Conservation (phyloP, 2,888 invertebrate species). For the Uloborus plumipes region DNA sequence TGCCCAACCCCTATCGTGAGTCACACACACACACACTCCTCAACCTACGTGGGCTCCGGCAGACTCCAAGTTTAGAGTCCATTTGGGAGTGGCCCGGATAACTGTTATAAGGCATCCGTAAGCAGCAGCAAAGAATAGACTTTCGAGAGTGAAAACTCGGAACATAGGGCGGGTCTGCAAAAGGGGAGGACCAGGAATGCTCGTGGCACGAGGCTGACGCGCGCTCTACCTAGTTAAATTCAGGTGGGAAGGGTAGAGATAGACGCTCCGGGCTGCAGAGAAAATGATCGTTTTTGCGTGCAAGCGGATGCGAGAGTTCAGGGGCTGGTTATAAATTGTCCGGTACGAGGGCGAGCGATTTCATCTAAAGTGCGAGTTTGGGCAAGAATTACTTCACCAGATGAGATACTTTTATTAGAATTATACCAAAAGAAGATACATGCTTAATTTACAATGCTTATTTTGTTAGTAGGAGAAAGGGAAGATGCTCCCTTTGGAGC, state of each 20-base stretch:
- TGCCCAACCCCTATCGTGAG: too few relatives aligned
- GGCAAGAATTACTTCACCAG: too few relatives aligned
- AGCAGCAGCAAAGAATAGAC: too few relatives aligned
- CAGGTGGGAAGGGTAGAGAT: slow-evolving; percentile 23
- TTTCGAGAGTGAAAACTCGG: neutral
- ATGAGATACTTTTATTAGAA: too few relatives aligned
- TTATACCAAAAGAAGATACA: too few relatives aligned
- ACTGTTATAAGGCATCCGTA: slow-evolving; percentile 13
- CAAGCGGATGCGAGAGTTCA: slow-evolving; percentile 48
- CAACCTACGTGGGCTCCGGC: slow-evolving; percentile 24
- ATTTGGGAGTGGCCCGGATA: slow-evolving; percentile 23
- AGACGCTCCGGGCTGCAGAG: neutral
- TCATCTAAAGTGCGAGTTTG: too few relatives aligned
- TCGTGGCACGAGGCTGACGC: slow-evolving; percentile 60
- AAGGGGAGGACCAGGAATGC: slow-evolving; percentile 36
- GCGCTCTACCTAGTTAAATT: slow-evolving; percentile 61
- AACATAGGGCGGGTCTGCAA: neutral
- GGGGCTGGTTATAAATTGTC: slow-evolving; percentile 29
- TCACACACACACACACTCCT: slow-evolving; percentile 2
- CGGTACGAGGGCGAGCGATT: too few relatives aligned
- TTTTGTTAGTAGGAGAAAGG: too few relatives aligned
- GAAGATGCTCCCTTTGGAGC: too few relatives aligned
- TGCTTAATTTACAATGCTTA: too few relatives aligned
- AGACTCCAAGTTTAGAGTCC: too few relatives aligned
- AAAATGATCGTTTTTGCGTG: slow-evolving; percentile 46